Conservation (phyloP, 2,113 vertebrate species). For the Ciconia stormi region DNA sequence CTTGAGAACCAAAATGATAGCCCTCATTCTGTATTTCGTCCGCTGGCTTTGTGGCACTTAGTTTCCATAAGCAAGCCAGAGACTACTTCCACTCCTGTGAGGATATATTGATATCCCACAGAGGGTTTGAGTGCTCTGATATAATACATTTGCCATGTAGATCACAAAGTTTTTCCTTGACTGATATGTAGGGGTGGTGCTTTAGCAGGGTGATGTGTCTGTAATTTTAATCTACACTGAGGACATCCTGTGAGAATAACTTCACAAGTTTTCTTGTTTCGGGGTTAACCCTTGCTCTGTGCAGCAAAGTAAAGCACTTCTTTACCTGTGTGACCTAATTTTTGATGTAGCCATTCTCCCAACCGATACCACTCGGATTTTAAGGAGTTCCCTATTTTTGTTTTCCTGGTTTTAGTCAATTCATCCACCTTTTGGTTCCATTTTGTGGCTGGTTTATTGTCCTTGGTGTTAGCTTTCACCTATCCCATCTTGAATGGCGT, state of each 20-base stretch:
- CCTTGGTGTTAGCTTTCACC: background rate
- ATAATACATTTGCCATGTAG: too few relatives aligned
- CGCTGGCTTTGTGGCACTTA: too few relatives aligned
- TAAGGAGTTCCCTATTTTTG: background rate
- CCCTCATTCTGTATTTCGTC: too few relatives aligned
- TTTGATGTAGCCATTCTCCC: background rate
- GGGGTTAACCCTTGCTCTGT: too few relatives aligned
- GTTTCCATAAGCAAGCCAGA: too few relatives aligned
- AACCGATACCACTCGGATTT: background rate
- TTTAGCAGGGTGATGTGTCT: background rate
- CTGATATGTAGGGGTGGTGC: background rate
- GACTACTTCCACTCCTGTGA: too few relatives aligned
- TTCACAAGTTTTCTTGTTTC: background rate
- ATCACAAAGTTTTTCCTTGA: background rate
- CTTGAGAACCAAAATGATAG: too few relatives aligned
- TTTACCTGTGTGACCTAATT: background rate
- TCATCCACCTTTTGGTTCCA: background rate
- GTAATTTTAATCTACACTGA: background rate
- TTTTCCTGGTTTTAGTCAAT: background rate
- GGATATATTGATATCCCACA: too few relatives aligned
- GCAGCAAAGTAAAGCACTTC: too few relatives aligned
- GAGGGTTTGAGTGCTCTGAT: too few relatives aligned
- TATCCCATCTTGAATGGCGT: background rate
- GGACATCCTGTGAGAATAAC: background rate
- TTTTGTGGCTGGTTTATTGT: background rate